Evolutionary conservation across 2,113 vertebrate species (phyloP).

Genomic region (Buteo buteo): DNA sequence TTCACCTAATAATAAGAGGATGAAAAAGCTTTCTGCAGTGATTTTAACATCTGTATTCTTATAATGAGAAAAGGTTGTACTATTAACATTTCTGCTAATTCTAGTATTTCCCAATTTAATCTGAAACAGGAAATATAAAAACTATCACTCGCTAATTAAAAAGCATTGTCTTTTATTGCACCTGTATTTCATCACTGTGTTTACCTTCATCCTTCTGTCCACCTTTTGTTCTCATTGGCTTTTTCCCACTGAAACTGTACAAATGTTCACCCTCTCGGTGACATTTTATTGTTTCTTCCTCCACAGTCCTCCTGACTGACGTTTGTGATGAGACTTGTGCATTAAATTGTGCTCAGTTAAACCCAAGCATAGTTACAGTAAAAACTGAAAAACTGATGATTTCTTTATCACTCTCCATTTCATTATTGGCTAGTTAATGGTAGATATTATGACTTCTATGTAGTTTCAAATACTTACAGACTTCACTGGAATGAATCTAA

Average conservation of each 20-base stretch:
- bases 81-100: neutral
- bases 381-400: neutral
- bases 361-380: neutral
- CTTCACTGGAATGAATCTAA: neutral
- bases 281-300: neutral
- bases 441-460: neutral
- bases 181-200: accelerated
- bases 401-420: neutral
- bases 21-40: neutral
- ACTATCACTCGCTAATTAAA: neutral
- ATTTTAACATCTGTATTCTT: neutral
- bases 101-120: neutral
- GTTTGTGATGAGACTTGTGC: neutral
- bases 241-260: neutral
- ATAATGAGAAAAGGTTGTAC: neutral
- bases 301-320: neutral
- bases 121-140: neutral
- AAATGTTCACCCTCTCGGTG: neutral
- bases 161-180: neutral
- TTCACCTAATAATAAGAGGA: neutral
- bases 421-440: neutral
- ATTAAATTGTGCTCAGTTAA: neutral
- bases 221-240: neutral
- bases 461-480: neutral
- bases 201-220: neutral